A percentile compares a stretch with the other conserved stretches of the same genome.
Conservation (phyloP, 2,113 vertebrate species). For the Naja naja region DNA sequence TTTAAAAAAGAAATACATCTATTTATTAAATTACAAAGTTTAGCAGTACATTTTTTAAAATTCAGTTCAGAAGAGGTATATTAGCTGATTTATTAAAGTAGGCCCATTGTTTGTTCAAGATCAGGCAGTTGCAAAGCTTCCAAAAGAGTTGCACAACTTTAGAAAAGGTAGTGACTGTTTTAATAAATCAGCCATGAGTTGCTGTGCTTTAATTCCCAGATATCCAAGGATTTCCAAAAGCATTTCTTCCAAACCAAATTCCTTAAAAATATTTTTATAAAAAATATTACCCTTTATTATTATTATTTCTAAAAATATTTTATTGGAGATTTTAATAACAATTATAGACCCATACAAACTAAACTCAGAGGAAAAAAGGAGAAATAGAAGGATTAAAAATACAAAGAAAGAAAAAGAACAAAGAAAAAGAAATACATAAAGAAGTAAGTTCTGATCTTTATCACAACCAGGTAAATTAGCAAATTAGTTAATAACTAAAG, state of each 20-base stretch:
- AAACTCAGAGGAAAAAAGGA: not conserved
- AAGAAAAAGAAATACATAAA: not conserved
- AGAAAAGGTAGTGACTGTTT: not conserved
- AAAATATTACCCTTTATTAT: not conserved
- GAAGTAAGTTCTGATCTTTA: too few species aligned
- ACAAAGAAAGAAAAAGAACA: not conserved
- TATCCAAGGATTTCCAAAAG: not conserved
- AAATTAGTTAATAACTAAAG: not conserved
- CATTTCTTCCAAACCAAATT: not conserved
- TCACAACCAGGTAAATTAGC: not conserved
- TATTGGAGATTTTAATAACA: not conserved
- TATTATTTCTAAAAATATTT: not conserved
- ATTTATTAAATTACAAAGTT: not conserved
- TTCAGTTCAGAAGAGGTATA: not conserved
- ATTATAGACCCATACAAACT: not conserved
- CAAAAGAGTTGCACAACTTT: not conserved
- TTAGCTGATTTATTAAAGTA: not conserved
- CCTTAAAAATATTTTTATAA: not conserved
- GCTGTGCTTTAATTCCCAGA: not conserved
- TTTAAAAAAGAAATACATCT: not conserved
- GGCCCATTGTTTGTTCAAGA: not conserved
- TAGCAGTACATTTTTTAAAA: not conserved
- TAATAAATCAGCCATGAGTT: not conserved
- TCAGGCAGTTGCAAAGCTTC: not conserved
- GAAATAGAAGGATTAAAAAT: not conserved